A percentile compares a stretch with the other conserved stretches of the same genome.
Conservation (phyloP, 2,113 vertebrate genomes). For the Bujurquina vittata region DNA sequence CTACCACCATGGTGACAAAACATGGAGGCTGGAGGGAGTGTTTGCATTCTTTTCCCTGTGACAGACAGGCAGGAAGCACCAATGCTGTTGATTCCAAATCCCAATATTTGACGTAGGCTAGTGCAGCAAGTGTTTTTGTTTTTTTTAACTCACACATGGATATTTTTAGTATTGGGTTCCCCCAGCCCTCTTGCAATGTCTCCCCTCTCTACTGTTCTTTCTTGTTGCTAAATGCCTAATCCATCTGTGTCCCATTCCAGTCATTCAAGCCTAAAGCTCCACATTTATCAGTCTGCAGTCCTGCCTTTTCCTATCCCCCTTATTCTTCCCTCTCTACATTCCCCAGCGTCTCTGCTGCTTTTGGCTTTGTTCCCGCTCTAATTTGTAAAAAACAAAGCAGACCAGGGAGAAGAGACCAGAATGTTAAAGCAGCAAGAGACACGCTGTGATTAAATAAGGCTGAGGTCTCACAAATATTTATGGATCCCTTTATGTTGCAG, state of each 20-base stretch:
- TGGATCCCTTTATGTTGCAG: neutral
- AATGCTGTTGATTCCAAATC: neutral
- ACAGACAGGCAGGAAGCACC: constrained; percentile 19
- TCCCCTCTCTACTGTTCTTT: constrained; percentile 34
- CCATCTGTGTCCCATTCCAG: constrained; percentile 43
- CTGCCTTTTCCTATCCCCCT: constrained; percentile 1
- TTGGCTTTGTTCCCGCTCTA: constrained; percentile 20
- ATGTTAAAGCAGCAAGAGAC: constrained; percentile 7
- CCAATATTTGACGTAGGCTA: constrained; percentile 15
- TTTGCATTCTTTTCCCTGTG: constrained; percentile 33
- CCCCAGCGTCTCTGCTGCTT: constrained; percentile 5
- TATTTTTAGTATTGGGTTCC: constrained; percentile 34
- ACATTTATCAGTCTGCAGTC: constrained; percentile 20
- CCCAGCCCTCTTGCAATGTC: neutral
- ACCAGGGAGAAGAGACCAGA: neutral
- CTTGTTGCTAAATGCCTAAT: constrained; percentile 50
- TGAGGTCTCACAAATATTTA: constrained; percentile 19
- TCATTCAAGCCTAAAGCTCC: constrained; percentile 40
- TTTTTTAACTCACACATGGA: constrained; percentile 35
- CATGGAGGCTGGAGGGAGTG: constrained; percentile 45
- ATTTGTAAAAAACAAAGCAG: constrained; percentile 41
- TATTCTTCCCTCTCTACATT: constrained; percentile 8
- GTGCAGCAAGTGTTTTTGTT: neutral
- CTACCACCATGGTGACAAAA: constrained; percentile 77
- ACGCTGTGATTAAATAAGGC: neutral